Evolutionary conservation across 53 echinoderm and acorn worm species (phyloP).

Genomic region (Mesocentrotus franciscanus): DNA sequence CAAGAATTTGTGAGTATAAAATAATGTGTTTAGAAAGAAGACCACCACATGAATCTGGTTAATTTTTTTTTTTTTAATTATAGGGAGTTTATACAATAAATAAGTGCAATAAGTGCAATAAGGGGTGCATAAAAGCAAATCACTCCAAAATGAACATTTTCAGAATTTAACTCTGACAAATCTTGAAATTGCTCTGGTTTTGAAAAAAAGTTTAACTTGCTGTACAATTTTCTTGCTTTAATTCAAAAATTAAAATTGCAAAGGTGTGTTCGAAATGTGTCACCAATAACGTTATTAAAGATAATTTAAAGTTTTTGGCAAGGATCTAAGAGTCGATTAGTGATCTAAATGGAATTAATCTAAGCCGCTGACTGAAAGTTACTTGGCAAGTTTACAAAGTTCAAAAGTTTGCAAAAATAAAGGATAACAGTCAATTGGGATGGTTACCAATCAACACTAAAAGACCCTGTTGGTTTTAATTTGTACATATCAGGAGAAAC

Average conservation of each 20-base stretch:
- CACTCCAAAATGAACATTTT: neutral
- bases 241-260: neutral
- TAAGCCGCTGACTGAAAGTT: neutral
- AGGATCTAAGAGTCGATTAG: neutral
- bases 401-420: neutral
- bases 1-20: neutral
- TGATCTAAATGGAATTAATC: neutral
- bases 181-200: neutral
- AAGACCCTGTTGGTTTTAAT: neutral
- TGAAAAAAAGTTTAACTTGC: neutral
- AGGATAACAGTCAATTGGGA: neutral
- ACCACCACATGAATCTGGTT: neutral
- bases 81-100: neutral
- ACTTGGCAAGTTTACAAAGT: neutral
- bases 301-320: neutral
- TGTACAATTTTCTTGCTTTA: neutral
- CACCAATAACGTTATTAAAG: neutral
- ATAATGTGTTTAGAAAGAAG: neutral
- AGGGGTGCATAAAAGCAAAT: neutral
- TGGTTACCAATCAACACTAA: neutral
- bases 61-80: too few relatives aligned
- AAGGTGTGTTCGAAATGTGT: neutral
- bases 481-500: neutral
- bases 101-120: neutral
- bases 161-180: too few relatives aligned